Evolutionary conservation across 2,113 vertebrate genomes (phyloP), one percentile per base, ranked within the genome.

Genomic region (Prietella phreatophila): DNA sequence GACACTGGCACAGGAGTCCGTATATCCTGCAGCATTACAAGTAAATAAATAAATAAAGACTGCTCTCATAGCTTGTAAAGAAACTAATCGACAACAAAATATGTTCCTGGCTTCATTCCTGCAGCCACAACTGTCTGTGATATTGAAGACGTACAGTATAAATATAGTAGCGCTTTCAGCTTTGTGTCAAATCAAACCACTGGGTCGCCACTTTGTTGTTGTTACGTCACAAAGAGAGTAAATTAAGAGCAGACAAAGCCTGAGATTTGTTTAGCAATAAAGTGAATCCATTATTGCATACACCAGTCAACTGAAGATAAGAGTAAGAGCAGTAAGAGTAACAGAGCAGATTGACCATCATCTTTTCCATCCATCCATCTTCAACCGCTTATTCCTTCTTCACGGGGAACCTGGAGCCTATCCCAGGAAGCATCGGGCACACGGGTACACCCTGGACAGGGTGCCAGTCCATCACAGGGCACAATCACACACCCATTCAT

Each of bases 1-100:
- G 15, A 3, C 30, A 60, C 36, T 30, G 27, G 4, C 15, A 10
- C 2, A 36, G 69, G 56, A 58, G 3, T 5, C 25, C 3, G 8
- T 39, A 61, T 78, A 86, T 60, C 25, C 55, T 42, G 20, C 56
- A 36, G 69, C 63, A 73, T 71, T 84, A 67, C 65, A 14, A 42
- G 5, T 42, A 42, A 42, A 39, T 39, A 39, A 27, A 27, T 69
- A 22, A 67, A 47, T 47, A 47, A 33, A 17, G 7, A 15, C 84
- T 47, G 53, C 11, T 36, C 39, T 85, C 13, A 19, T 60, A 9
- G 25, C 56, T 13, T 86, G 58, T 86, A 86, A 86, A 86, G 73
- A 53, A 63, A 80, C n/a, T 30, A 65, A 36, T 80, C 39, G 22
- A 55, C 85, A 80, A 81, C 20, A 67, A 67, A 69, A 86, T 55